Evolutionary conservation across 2,888 invertebrate species (phyloP), one percentile per base, ranked within the genome.

Genomic region (Dioctria linearis): DNA sequence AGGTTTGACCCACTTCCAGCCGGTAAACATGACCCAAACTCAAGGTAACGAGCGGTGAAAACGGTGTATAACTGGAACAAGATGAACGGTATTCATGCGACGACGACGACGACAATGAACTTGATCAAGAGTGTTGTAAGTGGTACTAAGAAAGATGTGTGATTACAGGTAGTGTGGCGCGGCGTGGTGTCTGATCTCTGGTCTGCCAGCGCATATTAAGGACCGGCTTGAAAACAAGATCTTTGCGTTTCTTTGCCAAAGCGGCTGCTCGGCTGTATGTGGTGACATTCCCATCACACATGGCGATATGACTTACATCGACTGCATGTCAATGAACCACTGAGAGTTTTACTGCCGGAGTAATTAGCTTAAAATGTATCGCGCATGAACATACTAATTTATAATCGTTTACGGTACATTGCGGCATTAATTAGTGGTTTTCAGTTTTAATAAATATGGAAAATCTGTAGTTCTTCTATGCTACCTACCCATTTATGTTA

Each of bases 51-150:
- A 67, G n/a, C 61, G 63, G 76, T 49, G 76, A 78, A 78, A 78
- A 61, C 61, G 63, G 13, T 40, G 40, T 63, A 78, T 78, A 78
- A 78, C 78, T 78, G 78, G 78, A 78, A 78, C 78, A 66, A 66
- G 51, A 51, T 57, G 39, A 78, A 78, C 78, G 78, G 78, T 78
- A 66, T 78, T 66, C 39, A 25, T 51, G 49, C 78, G 66, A 63
- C 78, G 66, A 78, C 66, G 78, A 66, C 54, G 66, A 39, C 78
- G 66, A 63, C 78, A 78, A 78, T 78, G 78, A 78, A 78, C 78
- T 78, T 78, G 78, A 78, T 78, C 78, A 40, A 40, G 63, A 25
- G 25, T 25, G 25, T 25, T 25, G 25, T 25, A 25, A 25, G 25
- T 25, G 25, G 25, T 25, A 25, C 25, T 25, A 25, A 25, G 25